These are phyloP conservation scores for Dinocampus coccinellae DNA, from an alignment of 2,888 invertebrate genomes.

Conservation along the genomic window DNA sequence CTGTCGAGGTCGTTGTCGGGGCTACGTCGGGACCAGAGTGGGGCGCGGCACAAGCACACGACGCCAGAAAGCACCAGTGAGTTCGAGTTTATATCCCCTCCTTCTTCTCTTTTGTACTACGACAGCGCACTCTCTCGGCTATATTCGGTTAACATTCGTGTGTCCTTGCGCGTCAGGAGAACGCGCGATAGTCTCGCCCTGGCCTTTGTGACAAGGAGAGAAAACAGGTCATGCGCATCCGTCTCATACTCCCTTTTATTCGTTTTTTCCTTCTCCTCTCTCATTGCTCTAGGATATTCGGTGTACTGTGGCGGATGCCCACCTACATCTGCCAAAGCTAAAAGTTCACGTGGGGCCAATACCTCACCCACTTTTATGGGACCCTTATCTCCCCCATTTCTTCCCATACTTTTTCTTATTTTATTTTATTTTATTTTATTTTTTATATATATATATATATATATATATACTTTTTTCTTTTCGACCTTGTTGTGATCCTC, in stretches of 20 bases:
- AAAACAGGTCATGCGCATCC: constrained; percentile 60
- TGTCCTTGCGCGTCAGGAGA: constrained; percentile 42
- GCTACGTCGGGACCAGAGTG: constrained; percentile 35
- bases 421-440: constrained; percentile 8
- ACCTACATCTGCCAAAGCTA: constrained; percentile 58
- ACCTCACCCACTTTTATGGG: constrained; percentile 63
- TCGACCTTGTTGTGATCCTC: neutral
- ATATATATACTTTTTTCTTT: too few species aligned
- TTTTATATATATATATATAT: neutral
- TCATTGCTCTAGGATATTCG: constrained; percentile 47
- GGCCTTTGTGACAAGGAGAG: constrained; percentile 52
- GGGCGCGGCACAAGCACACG: constrained; percentile 39
- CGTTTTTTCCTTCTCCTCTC: constrained; percentile 26
- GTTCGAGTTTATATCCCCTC: constrained; percentile 8
- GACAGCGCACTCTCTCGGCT: constrained; percentile 48
- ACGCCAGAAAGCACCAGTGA: constrained; percentile 9
- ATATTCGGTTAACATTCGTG: constrained; percentile 45
- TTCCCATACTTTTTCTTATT: neutral
- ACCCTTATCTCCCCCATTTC: constrained; percentile 23
- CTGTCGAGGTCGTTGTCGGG: constrained; percentile 28
- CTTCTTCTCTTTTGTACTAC: constrained; percentile 38
- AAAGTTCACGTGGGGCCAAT: constrained; percentile 63
- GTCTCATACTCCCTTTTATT: constrained; percentile 20
- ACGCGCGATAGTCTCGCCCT: constrained; percentile 21
- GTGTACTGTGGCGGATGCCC: constrained; percentile 27